Base-by-base conservation (phyloP, 2,888 invertebrate species). In the Lissonota sp. region DNA sequence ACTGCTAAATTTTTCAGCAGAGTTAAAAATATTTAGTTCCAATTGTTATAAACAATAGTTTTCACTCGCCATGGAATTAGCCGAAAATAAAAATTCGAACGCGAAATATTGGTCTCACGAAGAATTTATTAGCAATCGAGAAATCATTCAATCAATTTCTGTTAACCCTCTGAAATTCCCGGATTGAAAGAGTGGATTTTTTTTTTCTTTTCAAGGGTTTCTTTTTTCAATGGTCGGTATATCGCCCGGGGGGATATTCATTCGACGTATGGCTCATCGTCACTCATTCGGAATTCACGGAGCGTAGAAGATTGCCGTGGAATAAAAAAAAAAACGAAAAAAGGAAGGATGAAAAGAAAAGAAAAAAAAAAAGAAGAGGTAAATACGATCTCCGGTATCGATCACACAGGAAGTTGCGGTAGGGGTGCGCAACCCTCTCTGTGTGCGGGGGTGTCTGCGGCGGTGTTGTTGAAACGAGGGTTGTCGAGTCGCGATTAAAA, bases 301-400 rank as follows among this genome's bases (percentile, higher is more conserved):
- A 79, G 60, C 79, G 79, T 82, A 75, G 67, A 79, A 79, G 72
- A 79, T 79, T 82, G 82, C 67, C 63, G 67, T 26, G 58, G 72
- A 26, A 26, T 26, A 26, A 26, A 26, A 26, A 26, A 26, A 26
- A 26, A 26, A n/a, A n/a, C n/a, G 26, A 26, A 26, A 26, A 26
- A 26, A n/a, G n/a, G 26, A 3, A 26, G 26, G 3, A 26, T 2
- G 26, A 26, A 26, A 26, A 26, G 26, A 26, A 3, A 26, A 26
- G 26, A 26, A 3, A 26, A 26, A 26, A 26, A 26, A 26, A 26
- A 57, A 51, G 76, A 79, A 73, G 82, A 82, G 79, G 82, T 82
- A 82, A 82, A 79, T 82, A 79, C 75, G 82, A 81, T 81, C 74
- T 81, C 81, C 81, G 81, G 77, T 81, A 81, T 81, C 81, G 81